These are phyloP conservation scores for Tachina fera DNA, from an alignment of 2,888 invertebrate species.

Conservation along the genomic window DNA sequence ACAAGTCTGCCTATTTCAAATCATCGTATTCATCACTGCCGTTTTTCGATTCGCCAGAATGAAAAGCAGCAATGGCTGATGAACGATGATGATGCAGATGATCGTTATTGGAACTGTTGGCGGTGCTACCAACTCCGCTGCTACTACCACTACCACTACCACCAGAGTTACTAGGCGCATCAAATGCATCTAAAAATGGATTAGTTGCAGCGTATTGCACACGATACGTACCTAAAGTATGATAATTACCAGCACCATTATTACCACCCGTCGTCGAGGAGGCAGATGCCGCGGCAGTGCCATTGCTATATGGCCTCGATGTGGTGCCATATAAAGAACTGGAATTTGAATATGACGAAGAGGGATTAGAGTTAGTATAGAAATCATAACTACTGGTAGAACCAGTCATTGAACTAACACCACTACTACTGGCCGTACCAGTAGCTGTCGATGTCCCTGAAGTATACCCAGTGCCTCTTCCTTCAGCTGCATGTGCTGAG, in stretches of 20 bases:
- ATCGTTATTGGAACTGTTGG: conserved; percentile 68
- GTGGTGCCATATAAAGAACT: conserved; percentile 73
- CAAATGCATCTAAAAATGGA: conserved; percentile 83
- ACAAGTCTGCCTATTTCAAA: conserved; percentile 77
- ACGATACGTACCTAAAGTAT: conserved; percentile 82
- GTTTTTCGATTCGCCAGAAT: conserved; percentile 81
- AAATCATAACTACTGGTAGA: conserved; percentile 82
- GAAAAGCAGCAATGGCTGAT: conserved; percentile 80
- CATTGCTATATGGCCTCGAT: conserved; percentile 77
- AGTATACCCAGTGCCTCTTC: conserved; percentile 64
- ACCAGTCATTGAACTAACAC: conserved; percentile 82
- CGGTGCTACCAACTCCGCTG: conserved; percentile 36
- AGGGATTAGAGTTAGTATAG: conserved; percentile 78
- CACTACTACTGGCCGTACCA: conserved; percentile 81
- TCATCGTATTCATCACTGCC: conserved; percentile 83
- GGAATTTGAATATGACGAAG: conserved; percentile 68
- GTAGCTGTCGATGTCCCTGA: conserved; percentile 76
- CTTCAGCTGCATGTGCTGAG: conserved; percentile 57
- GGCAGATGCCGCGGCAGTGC: conserved; percentile 68
- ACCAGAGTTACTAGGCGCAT: conserved; percentile 75
- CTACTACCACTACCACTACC: conserved; percentile 64
- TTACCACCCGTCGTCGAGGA: conserved; percentile 59
- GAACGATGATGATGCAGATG: conserved; percentile 74
- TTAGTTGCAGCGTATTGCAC: conserved; percentile 83
- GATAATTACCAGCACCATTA: conserved; percentile 80